These are phyloP conservation scores for Cranoglanis bouderius DNA, from an alignment of 2,113 vertebrate genomes.

Conservation along the genomic window DNA sequence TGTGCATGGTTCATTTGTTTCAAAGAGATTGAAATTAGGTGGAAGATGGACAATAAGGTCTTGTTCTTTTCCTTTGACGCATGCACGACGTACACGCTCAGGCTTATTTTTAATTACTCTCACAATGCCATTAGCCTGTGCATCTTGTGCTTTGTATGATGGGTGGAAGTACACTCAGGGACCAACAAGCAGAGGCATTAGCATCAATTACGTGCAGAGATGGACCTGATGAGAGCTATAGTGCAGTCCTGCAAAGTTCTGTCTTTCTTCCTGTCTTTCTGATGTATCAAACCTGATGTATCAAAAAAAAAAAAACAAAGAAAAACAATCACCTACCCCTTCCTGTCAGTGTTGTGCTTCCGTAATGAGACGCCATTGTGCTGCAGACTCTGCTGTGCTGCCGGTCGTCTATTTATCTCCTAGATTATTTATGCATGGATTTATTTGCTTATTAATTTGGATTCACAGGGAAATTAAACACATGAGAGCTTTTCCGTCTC, in stretches of 20 bases:
- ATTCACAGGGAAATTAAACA: constrained; percentile 57
- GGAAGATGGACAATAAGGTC: constrained; percentile 65
- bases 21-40: constrained; percentile 59
- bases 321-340: constrained; percentile 15
- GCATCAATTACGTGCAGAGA: constrained; percentile 52
- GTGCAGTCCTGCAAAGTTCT: constrained; percentile 7
- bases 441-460: constrained; percentile 58
- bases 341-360: constrained; percentile 17
- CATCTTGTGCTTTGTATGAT: constrained; percentile 29
- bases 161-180: constrained; percentile 25
- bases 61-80: constrained; percentile 50
- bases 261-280: background rate
- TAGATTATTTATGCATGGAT: constrained; percentile 58
- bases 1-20: constrained; percentile 67
- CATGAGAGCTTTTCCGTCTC: constrained; percentile 32
- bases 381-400: constrained; percentile 28
- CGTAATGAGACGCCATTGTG: constrained; percentile 54
- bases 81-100: constrained; percentile 17
- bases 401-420: constrained; percentile 52
- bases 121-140: constrained; percentile 30
- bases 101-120: constrained; percentile 51
- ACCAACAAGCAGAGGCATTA: constrained; percentile 54
- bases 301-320: too few relatives aligned
- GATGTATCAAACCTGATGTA: background rate
- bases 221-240: constrained; percentile 30